Evolutionary conservation across 2,113 vertebrate genomes (phyloP), one percentile per base, ranked within the genome.

Genomic region (Fregata magnificens): DNA sequence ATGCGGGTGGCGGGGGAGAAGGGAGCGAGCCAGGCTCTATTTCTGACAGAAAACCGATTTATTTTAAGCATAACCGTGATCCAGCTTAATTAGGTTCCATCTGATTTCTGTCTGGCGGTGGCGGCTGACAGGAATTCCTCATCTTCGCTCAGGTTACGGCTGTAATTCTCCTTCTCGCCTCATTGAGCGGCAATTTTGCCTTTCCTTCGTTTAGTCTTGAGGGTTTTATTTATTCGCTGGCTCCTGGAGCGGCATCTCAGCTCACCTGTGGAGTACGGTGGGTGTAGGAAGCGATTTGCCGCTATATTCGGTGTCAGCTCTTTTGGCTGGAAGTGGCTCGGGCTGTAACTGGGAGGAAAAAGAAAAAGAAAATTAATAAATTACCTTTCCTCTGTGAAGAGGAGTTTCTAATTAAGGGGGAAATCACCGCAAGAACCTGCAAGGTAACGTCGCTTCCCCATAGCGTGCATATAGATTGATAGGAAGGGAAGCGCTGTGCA

Each of bases 401-500:
- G 40, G 11, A 22, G 22, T 6, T 16, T 15, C 5, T 56, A 28
- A 58, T 71, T 44, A 42, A 22, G 24, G 31, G 18, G 20, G 26
- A 22, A 52, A 47, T 4, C 4, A 0, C 40, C 13, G 2, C 20
- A 13, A 17, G 20, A 20, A 10, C 10, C 12, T 7, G 7, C 19
- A 2, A 28, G 32, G 44, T 13, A 6, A 6, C 9, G 2, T 25
- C 3, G 2, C 56, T 50, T 42, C 21, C 40, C 53, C 26, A 1
- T 10, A 13, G 59, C 0, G 2, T 7, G 13, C 2, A 2, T 8
- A 6, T 10, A 2, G 22, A 11, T 70, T 8, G 5, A 5, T 11
- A 6, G 0, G 22, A 22, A 26, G 40, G 19, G 34, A 17, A 25
- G 34, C 19, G 1, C 5, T 7, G 11, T 2, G 4, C 13, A 4